Evolutionary conservation across 2,797 vertebrate genomes (phyloP).

Genomic region (Peromyscus eremicus): DNA sequence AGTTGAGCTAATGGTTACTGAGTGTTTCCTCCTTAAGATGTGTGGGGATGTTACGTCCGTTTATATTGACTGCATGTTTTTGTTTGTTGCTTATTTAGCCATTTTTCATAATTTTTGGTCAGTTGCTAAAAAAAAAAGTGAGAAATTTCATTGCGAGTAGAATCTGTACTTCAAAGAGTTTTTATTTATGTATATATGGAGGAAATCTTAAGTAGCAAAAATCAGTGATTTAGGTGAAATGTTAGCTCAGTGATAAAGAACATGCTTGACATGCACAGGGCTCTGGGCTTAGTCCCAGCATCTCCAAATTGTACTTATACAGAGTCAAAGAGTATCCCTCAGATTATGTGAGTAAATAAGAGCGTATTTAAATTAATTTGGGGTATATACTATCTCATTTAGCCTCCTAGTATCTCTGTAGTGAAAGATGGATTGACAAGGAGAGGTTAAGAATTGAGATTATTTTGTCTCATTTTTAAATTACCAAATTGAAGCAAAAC

Average conservation of each 20-base stretch:
- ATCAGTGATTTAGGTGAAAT: not conserved
- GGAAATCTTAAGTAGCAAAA: conserved; percentile 52
- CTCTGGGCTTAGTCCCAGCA: not conserved
- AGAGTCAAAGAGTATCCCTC: conserved; percentile 9
- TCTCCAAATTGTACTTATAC: conserved; percentile 2
- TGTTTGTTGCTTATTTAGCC: conserved; percentile 51
- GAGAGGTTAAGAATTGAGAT: not conserved
- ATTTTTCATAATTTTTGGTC: conserved; percentile 60
- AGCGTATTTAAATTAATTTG: conserved; percentile 17
- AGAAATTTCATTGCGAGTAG: conserved; percentile 30
- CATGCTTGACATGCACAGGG: not conserved
- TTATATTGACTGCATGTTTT: conserved; percentile 47
- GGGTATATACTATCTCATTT: not conserved
- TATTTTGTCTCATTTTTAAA: conserved; percentile 58
- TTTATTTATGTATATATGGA: conserved; percentile 61
- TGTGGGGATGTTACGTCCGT: conserved; percentile 25
- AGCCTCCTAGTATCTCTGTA: not conserved
- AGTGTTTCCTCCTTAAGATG: conserved; percentile 36
- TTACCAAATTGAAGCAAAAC: conserved; percentile 37
- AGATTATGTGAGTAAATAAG: conserved; percentile 57
- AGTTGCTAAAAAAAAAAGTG: not conserved
- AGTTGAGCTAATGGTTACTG: conserved; percentile 77
- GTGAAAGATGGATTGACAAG: conserved; percentile 33
- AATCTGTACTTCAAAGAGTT: conserved; percentile 37
- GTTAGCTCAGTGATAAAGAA: not conserved